Evolutionary conservation across 2,797 vertebrate species (phyloP), one percentile per base, ranked within the genome.

Genomic region (Amphiprion clarkii): DNA sequence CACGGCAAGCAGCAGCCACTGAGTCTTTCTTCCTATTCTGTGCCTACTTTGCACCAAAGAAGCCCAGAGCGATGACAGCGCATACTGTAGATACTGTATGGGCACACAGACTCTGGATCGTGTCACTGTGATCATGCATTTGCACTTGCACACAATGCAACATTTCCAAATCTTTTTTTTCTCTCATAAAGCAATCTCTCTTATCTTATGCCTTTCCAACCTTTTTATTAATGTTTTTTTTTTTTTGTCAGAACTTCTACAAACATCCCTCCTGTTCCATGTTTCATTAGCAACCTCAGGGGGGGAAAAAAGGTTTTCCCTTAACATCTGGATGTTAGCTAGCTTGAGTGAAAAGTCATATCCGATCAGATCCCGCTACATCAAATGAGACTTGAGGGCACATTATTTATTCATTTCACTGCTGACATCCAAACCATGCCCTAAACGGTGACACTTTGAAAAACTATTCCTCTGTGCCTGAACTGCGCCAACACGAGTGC

Each of bases 341-440:
- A 81, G 86, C 83, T 78, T 52, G 57, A 88, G 65, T 78, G 76
- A 87, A 79, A 86, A 87, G 87, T 91, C 89, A 82, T 16, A 88
- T 91, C 81, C 60, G 83, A 92, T 94, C 86, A 91, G 62, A 88
- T 87, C 88, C 71, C 23, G 62, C 81, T 78, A 82, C 88, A 89
- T 92, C 87, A 92, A 92, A 92, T 88, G 75, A 77, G 87, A 93
- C 91, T 89, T 78, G 83, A 90, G 88, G 89, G 88, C 78, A 79
- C 81, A 93, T 93, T 83, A 93, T 91, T 92, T 92, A 93, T 93
- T 93, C 88, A 93, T 93, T 90, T 87, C 82, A 89, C 85, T 89
- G 90, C 87, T 90, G 87, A 92, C 87, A 92, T 92, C 90, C 82
- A 88, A 91, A 84, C 88, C 81, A 81, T 91, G 90, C 88, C 92